Conservation (phyloP, 2,113 vertebrate species). For the Cisticola juncidis region DNA sequence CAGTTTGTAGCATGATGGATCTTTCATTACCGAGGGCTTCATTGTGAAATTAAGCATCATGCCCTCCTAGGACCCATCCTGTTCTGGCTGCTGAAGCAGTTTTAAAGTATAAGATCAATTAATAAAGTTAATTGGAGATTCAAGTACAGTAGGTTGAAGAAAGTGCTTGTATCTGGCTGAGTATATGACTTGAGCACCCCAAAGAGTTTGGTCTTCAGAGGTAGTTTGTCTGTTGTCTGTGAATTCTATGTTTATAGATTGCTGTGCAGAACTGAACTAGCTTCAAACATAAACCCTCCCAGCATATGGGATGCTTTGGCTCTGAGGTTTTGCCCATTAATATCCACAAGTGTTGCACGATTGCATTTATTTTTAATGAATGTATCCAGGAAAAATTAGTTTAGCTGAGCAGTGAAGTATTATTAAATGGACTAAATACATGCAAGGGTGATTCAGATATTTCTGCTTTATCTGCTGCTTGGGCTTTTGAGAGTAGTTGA, state of each 20-base stretch:
- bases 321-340: neutral
- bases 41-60: constrained; percentile 3
- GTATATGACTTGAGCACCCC: neutral
- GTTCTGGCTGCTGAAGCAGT: constrained; percentile 9
- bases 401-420: neutral
- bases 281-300: neutral
- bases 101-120: constrained; percentile 42
- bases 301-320: neutral
- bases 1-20: constrained; percentile 29
- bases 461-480: constrained; percentile 9
- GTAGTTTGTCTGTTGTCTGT: neutral
- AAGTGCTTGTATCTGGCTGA: neutral
- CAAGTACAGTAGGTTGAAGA: neutral
- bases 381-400: neutral
- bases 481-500: neutral
- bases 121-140: neutral
- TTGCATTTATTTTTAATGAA: constrained; percentile 9
- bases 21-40: constrained; percentile 31
- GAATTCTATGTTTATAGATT: neutral
- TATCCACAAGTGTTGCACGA: neutral
- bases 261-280: neutral
- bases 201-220: neutral
- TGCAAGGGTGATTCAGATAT: neutral
- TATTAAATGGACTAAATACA: constrained; percentile 7
- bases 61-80: neutral